Conservation (phyloP, 2,888 invertebrate species). For the Creontiades dilutus region DNA sequence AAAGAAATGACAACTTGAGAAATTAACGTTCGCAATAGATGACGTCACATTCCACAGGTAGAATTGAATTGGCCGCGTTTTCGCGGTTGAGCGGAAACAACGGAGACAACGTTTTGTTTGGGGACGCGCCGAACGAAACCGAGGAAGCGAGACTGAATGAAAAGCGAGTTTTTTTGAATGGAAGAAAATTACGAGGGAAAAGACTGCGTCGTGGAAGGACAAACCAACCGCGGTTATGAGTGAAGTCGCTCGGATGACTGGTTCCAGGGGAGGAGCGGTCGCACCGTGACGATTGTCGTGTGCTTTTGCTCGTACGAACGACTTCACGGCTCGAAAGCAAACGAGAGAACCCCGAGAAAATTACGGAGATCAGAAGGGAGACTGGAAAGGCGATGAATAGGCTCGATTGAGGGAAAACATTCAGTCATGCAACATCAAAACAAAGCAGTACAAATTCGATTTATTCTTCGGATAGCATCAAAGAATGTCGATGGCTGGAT, state of each 20-base stretch:
- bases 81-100: constrained; percentile 36
- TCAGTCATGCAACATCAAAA: too few relatives aligned
- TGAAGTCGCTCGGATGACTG: not conserved
- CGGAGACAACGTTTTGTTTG: not conserved
- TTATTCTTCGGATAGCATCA: too few relatives aligned
- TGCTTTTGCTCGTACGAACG: not conserved
- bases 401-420: too few relatives aligned
- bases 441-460: too few relatives aligned
- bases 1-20: too few relatives aligned
- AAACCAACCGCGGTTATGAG: not conserved
- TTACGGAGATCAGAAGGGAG: too few relatives aligned
- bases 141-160: not conserved
- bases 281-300: not conserved
- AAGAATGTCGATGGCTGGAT: too few relatives aligned
- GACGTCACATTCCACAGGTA: constrained; percentile 3
- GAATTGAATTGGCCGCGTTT: constrained; percentile 17
- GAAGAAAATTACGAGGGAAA: constrained; percentile 23
- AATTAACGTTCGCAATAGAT: not conserved
- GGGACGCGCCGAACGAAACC: not conserved
- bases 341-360: not conserved
- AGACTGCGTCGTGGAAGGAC: not conserved
- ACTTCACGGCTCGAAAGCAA: not conserved
- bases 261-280: not conserved
- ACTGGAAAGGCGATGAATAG: too few relatives aligned
- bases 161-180: constrained; percentile 6